Percentiles rank a stretch among this genome's conserved stretches.
phyloP scores from a whole-genome alignment of 1,140 invertebrate species.

The Phortica variegata region DNA sequence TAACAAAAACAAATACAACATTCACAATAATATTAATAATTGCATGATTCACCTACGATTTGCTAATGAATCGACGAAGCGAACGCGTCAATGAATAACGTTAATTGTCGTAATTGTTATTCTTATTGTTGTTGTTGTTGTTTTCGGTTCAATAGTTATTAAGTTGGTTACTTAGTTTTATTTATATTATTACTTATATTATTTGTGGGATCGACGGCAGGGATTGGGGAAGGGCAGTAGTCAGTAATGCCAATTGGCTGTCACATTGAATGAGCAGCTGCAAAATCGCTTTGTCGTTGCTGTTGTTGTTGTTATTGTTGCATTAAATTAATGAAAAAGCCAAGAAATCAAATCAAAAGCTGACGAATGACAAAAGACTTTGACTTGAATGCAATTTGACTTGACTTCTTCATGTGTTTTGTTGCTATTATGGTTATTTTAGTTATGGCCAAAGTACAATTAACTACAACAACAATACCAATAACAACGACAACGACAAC shows the following conservation, averaged over 20 bases:
- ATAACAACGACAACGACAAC: background rate
- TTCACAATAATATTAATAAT: constrained; percentile 25
- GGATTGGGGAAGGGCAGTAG: too few relatives aligned
- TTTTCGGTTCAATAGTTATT: constrained; percentile 8
- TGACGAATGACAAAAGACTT: constrained; percentile 8
- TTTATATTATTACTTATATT: too few relatives aligned
- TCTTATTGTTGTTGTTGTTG: constrained; percentile 8
- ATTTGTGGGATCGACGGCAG: constrained; percentile 5
- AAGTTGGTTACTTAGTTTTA: too few relatives aligned
- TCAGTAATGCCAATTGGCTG: too few relatives aligned
- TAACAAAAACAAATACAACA: constrained; percentile 2
- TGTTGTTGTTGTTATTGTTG: constrained; percentile 9
- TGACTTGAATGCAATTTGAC: too few relatives aligned
- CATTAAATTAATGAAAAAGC: constrained; percentile 21
- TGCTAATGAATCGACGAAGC: too few relatives aligned
- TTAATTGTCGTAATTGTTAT: constrained; percentile 7
- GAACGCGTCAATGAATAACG: too few relatives aligned
- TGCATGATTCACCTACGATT: constrained; percentile 22
- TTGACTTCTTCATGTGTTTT: background rate
- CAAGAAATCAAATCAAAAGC: constrained; percentile 7
- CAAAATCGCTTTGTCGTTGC: too few relatives aligned
- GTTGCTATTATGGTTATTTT: too few relatives aligned
- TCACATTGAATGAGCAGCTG: too few relatives aligned
- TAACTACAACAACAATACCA: constrained; percentile 5
- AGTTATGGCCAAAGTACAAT: too few relatives aligned